Percentiles rank a stretch among this genome's conserved stretches.
Conservation (phyloP, 2,888 invertebrate genomes). For the Rotaria magnacalcarata region DNA sequence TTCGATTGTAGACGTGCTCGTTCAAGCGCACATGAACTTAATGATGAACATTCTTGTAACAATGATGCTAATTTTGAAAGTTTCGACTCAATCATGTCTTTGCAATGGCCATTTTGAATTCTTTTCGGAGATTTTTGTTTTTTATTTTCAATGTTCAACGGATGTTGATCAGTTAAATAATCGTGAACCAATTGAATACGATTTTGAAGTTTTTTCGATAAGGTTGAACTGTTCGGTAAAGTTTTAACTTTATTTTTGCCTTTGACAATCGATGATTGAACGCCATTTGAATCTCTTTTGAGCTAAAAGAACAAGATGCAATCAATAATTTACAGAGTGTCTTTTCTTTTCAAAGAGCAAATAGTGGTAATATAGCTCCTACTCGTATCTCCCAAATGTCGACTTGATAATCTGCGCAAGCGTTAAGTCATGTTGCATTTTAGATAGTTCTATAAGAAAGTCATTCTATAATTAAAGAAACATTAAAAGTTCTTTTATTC, state of each 20-base stretch:
- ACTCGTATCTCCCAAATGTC: too few species aligned
- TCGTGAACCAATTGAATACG: background rate
- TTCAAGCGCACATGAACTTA: background rate
- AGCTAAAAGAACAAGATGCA: background rate
- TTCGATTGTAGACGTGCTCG: background rate
- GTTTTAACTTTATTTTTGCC: background rate
- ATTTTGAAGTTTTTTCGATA: background rate
- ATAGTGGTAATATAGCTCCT: too few species aligned
- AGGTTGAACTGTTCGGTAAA: background rate
- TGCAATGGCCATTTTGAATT: background rate
- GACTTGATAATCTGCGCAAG: too few species aligned
- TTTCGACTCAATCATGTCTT: background rate
- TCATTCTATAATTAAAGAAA: too few species aligned
- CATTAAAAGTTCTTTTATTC: too few species aligned
- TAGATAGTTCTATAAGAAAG: too few species aligned
- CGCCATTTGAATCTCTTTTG: background rate
- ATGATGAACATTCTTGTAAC: background rate
- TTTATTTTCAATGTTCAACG: background rate
- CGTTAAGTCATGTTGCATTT: too few species aligned
- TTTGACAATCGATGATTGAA: background rate
- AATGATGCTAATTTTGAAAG: background rate
- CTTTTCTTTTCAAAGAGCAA: too few species aligned
- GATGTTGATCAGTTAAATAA: constrained; percentile 16
- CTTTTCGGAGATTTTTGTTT: background rate
- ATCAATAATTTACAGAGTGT: too few species aligned